These are phyloP conservation scores for Strongylocentrotus purpuratus DNA, from an alignment of 35 echinoderm and acorn worm genomes.

Conservation along the genomic window DNA sequence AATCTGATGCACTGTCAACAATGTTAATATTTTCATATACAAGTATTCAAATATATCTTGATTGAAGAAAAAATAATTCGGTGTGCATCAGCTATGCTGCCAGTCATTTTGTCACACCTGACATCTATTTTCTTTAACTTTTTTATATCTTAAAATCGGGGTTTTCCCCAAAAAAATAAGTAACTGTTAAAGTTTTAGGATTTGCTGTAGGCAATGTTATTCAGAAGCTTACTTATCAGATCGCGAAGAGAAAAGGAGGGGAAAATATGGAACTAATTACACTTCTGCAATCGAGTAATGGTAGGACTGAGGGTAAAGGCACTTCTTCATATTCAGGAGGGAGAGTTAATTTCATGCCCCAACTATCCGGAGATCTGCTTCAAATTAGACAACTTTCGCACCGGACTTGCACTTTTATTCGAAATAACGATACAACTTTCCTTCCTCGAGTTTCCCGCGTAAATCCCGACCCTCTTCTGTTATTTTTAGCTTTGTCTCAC, in stretches of 20 bases:
- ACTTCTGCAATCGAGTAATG: not conserved
- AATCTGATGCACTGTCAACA: not conserved
- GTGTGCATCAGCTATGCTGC: too few relatives aligned
- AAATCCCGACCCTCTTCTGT: not conserved
- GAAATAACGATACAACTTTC: conserved; percentile 3
- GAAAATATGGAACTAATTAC: conserved; percentile 29
- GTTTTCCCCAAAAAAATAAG: not conserved
- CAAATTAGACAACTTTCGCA: conserved; percentile 40
- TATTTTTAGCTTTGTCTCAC: conserved; percentile 13
- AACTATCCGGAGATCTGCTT: not conserved
- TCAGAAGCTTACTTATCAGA: not conserved
- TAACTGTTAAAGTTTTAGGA: not conserved
- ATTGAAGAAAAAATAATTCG: too few relatives aligned
- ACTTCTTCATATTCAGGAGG: not conserved
- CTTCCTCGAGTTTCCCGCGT: not conserved
- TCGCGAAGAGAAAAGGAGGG: not conserved
- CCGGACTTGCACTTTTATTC: conserved; percentile 28
- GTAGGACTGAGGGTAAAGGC: not conserved
- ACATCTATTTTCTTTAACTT: too few relatives aligned
- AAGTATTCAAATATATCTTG: too few relatives aligned
- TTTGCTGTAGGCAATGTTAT: not conserved
- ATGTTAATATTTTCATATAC: not conserved
- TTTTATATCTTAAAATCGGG: too few relatives aligned
- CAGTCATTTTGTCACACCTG: too few relatives aligned
- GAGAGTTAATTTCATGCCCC: conserved; percentile 22